Percentiles rank a stretch among this genome's conserved stretches.
phyloP scores from a whole-genome alignment of 1,140 invertebrate genomes.

The Pseudomyrmex flavicornis region DNA sequence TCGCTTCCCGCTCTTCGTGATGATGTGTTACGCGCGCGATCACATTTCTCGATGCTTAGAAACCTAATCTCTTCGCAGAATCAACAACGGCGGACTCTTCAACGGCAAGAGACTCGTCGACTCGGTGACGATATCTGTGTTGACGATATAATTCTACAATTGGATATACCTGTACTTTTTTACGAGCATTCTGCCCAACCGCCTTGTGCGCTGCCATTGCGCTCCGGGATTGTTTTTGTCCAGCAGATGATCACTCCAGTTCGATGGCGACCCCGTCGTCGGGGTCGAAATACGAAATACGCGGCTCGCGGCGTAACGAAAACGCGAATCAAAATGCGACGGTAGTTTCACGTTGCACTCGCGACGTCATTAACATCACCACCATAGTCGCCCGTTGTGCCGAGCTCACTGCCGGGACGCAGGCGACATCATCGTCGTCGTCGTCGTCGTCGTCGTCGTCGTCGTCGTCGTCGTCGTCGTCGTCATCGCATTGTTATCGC shows the following conservation, averaged over 20 bases:
- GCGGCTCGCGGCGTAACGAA: background rate
- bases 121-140: no score
- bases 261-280: background rate
- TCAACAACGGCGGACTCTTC: no score
- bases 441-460: background rate
- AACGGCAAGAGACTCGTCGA: no score
- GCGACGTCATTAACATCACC: slow-evolving; percentile 48
- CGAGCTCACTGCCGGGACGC: slow-evolving; percentile 30
- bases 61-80: no score
- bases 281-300: background rate
- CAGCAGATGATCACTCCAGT: background rate
- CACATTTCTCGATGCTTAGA: no score
- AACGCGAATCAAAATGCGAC: slow-evolving; percentile 17
- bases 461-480: background rate
- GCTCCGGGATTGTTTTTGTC: slow-evolving; percentile 34
- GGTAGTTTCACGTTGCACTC: slow-evolving; percentile 34
- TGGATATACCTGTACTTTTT: slow-evolving; percentile 88
- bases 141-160: slow-evolving; percentile 13
- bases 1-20: no score
- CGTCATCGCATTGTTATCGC: background rate
- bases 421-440: background rate
- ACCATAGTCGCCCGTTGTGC: slow-evolving; percentile 25
- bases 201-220: slow-evolving; percentile 84
- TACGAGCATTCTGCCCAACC: slow-evolving; percentile 87
- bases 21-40: no score